Evolutionary conservation across 2,113 vertebrate genomes (phyloP), one percentile per base, ranked within the genome.

Genomic region (Rhinoptilus africanus): DNA sequence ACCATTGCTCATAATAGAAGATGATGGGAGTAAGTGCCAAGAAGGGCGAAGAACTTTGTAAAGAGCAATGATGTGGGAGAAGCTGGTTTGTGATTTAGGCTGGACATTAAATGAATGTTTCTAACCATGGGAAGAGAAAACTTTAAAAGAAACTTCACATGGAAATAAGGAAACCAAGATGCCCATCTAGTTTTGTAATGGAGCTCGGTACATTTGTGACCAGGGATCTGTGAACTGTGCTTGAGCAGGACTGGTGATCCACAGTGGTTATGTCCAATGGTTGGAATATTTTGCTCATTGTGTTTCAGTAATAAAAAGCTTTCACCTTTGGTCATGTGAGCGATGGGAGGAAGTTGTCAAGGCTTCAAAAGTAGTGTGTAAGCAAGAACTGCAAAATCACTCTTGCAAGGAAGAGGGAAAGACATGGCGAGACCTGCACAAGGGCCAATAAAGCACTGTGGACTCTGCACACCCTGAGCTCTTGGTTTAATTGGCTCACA

Each of bases 1-100:
- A 22, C 3, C 4, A 10, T 8, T 28, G 8, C 48, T 78, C 18
- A 0, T 57, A 35, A 24, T 0, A 64, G 59, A 37, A 64, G 51
- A 27, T 1, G 1, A 1, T 50, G 39, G 27, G 17, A n/a, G 13
- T 26, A 47, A 53, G 54, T 22, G 17, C n/a, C 47, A 32, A 43
- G 69, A 53, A 71, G 18, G 37, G 68, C n/a, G 9, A 74, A 72
- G 12, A 74, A 18, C n/a, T 92, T 39, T 32, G 32, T 56, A 12
- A 66, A 37, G 17, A 66, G 23, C 23, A n/a, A 15, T 9, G 32
- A 10, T 0, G 1, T 60, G 24, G 56, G 35, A 66, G 35, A 71
- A 81, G 17, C 20, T 81, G 63, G 23, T 48, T n/a, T 26, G 6
- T 62, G 45, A 50, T 59, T 72, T 30, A 85, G 24, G 32, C 27